Conservation (phyloP, 2,113 vertebrate genomes). For the Camelus bactrianus region DNA sequence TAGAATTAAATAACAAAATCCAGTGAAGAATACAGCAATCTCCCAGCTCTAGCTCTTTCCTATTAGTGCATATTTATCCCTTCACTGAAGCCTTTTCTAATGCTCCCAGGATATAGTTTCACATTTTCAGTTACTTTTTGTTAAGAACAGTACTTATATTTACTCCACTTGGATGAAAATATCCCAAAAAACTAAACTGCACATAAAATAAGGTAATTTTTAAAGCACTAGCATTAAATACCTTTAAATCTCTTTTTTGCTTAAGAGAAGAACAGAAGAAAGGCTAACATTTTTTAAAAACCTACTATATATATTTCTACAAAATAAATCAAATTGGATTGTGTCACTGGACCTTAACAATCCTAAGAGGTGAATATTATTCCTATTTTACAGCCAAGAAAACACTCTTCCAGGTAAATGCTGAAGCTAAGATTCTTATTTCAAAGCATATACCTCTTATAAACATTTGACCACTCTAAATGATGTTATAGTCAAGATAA, state of each 20-base stretch:
- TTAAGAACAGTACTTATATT: neutral
- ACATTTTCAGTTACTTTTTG: neutral
- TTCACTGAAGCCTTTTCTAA: neutral
- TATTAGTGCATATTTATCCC: neutral
- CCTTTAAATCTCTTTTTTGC: neutral
- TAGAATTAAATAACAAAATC: neutral
- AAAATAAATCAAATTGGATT: neutral
- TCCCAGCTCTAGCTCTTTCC: neutral
- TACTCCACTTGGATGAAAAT: neutral
- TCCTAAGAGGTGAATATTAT: neutral
- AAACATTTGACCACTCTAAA: neutral
- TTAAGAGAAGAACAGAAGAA: slow-evolving; percentile 15
- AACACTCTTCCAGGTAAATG: neutral
- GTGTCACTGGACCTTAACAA: neutral
- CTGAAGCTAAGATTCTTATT: neutral
- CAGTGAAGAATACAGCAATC: neutral
- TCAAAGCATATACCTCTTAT: neutral
- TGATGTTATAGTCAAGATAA: neutral
- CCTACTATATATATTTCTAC: neutral
- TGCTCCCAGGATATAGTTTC: neutral
- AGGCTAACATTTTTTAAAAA: neutral
- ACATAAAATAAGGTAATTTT: neutral
- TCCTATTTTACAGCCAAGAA: neutral
- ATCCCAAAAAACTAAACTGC: neutral
- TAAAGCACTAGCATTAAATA: neutral